Conservation (phyloP, 2,888 invertebrate genomes). For the Gerosis bhagava region DNA sequence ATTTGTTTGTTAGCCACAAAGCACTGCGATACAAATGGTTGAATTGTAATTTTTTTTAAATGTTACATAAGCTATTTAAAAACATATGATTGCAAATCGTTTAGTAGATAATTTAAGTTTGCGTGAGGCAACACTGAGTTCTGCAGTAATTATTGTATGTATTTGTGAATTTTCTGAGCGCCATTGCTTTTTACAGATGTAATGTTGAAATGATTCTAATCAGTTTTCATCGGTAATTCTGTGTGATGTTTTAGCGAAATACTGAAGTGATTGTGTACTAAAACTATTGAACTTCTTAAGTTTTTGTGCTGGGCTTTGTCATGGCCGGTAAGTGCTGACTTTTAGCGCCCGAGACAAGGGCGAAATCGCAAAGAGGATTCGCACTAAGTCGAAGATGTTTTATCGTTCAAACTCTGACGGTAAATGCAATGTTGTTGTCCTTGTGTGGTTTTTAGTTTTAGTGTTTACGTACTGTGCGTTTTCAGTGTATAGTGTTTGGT, state of each 20-base stretch:
- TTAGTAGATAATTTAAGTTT: conserved; percentile 44
- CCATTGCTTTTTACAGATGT: conserved; percentile 81
- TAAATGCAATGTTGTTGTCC: conserved; percentile 80
- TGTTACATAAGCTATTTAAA: no score
- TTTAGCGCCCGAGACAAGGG: conserved; percentile 82
- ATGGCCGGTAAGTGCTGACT: conserved; percentile 91
- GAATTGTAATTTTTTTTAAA: no score
- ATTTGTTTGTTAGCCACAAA: no score
- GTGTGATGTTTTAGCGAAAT: conserved; percentile 81
- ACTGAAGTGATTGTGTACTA: conserved; percentile 76
- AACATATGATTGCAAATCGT: no score
- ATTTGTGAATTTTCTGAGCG: conserved; percentile 80
- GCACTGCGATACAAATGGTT: no score
- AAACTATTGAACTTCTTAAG: conserved; percentile 78
- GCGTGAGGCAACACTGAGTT: conserved; percentile 60
- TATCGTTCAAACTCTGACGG: conserved; percentile 83
- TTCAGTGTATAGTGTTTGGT: conserved; percentile 73
- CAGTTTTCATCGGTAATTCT: conserved; percentile 82
- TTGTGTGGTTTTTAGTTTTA: conserved; percentile 76
- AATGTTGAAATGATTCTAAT: conserved; percentile 83
- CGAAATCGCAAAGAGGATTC: conserved; percentile 81
- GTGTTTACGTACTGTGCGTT: conserved; percentile 71
- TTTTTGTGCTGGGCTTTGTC: conserved; percentile 85
- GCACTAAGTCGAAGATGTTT: conserved; percentile 82
- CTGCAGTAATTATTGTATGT: conserved; percentile 78